Evolutionary conservation across 2,888 invertebrate genomes (phyloP).

Genomic region (Venustoraphidia nigricollis): DNA sequence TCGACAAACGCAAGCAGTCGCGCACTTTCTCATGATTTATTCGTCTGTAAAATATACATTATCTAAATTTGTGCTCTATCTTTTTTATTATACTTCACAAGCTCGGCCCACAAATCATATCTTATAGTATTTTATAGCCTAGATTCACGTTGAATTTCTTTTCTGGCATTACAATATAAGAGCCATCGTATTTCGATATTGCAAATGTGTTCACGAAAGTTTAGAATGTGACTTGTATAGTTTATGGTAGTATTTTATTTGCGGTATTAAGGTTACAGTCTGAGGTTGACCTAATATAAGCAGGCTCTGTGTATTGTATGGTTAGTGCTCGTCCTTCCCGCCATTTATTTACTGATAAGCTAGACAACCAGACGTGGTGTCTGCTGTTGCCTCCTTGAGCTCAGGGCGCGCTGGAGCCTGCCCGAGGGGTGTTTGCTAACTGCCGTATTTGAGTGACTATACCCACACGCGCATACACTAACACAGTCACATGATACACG

Average conservation of each 20-base stretch:
- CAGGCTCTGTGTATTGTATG: not conserved
- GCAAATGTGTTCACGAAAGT: constrained; percentile 7
- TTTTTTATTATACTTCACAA: constrained; percentile 27
- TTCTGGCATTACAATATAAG: constrained; percentile 2
- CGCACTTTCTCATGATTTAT: constrained; percentile 20
- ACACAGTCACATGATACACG: too few relatives aligned
- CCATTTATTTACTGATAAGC: constrained; percentile 6
- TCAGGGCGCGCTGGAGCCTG: not conserved
- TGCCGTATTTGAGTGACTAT: too few relatives aligned
- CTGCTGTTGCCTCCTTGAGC: too few relatives aligned
- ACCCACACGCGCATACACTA: too few relatives aligned
- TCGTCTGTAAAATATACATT: constrained; percentile 29
- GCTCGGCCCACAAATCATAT: constrained; percentile 24
- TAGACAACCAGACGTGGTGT: constrained; percentile 2
- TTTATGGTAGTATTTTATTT: not conserved
- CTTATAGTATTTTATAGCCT: constrained; percentile 10
- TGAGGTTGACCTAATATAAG: not conserved
- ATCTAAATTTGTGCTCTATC: constrained; percentile 29
- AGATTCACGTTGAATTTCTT: constrained; percentile 11
- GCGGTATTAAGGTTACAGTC: not conserved
- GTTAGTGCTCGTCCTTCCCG: not conserved
- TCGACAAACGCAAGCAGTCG: too few relatives aligned
- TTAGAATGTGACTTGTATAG: not conserved
- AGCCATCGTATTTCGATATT: constrained; percentile 8
- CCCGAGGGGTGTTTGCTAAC: too few relatives aligned